Evolutionary conservation across 2,113 vertebrate genomes (phyloP), one percentile per base, ranked within the genome.

Genomic region (Axis porcinus): DNA sequence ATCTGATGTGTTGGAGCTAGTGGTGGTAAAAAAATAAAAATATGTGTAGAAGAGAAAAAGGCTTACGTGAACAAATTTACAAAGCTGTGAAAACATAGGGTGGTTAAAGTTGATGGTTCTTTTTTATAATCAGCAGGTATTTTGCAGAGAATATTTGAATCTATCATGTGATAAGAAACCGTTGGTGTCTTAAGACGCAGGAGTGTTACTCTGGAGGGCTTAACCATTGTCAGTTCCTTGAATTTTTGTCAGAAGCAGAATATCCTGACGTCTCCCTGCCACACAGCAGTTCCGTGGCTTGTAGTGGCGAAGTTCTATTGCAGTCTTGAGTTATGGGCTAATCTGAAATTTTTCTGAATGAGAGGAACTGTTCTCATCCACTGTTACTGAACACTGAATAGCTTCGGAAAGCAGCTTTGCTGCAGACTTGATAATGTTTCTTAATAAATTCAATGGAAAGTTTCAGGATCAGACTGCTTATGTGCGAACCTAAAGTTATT

Each of bases 261-360:
- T 40, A 40, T 36, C 19, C 17, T 57, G n/a, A 52, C 14, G 15
- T 62, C 30, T 36, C 55, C 16, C 28, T 58, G 15, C 36, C 12
- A 10, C 14, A 74, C 15, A 58, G 36, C 6, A 23, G 9, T 62
- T 76, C 50, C 10, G 5, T 52, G 28, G 33, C 30, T 40, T 58
- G 19, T 55, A 36, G 23, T 83, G 16, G 7, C 13, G n/a, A 87
- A 60, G 21, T 54, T 92, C 30, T 62, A 23, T 60, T 87, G 33
- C 33, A 85, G 5, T 86, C 45, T 58, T 89, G 23, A 86, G 43
- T 2, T 60, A 62, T 16, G 27, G 64, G 33, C 25, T 79, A 40
- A 91, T 58, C 40, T 27, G 58, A 85, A 90, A 16, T 92, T 92
- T 97, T 87, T 94, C 91, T 88, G 50, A 91, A 89, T 58, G 50